Base-by-base conservation (phyloP, 2,888 invertebrate genomes). In the Tetragonula carbonaria region DNA sequence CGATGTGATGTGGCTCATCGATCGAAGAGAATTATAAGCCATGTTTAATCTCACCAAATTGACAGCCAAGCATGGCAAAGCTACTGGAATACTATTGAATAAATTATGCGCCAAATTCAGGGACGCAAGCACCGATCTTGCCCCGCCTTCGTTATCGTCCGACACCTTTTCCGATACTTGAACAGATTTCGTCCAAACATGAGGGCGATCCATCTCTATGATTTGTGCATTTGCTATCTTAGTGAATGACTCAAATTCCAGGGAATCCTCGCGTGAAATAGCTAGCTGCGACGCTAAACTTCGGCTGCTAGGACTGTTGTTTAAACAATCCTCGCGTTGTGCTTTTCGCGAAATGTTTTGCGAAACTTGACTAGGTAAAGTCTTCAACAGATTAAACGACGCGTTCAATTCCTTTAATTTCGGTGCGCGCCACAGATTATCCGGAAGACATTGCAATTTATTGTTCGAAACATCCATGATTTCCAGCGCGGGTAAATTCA, bases 401-500 rank as follows among this genome's bases (percentile, higher is more conserved):
- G 97, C 97, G 94, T 98, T 98, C 53, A 99, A 95, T 94, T 99
- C 99, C 76, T 98, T 96, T 70, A 99, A 95, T 81, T 97, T 97
- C 0, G 98, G 97, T 1, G 98, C 97, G 21, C 96, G 95, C 99
- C 99, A 99, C 95, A 99, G 95, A 86, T 96, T 96, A 79, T 97
- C 96, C 0, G 99, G 99, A 77, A 99, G 95, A 71, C 96, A 95
- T 86, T 98, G 97, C 77, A 99, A 95, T 94, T 98, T 98, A 95
- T 99, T 99, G 95, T 98, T 98, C 0, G 99, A 98, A n/a, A 98
- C 96, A 94, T 99, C 99, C 87, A 99, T 95, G 2, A 97, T 97
- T 18, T 96, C 95, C 62, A 99, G 95, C 0, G 96, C 95, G 0
- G 98, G 97, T 75, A 99, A 95, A 8, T 96, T 96, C 95, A 99